Evolutionary conservation across 1,140 invertebrate species (phyloP), one percentile per base, ranked within the genome.

Genomic region (Bombus sylvicola): DNA sequence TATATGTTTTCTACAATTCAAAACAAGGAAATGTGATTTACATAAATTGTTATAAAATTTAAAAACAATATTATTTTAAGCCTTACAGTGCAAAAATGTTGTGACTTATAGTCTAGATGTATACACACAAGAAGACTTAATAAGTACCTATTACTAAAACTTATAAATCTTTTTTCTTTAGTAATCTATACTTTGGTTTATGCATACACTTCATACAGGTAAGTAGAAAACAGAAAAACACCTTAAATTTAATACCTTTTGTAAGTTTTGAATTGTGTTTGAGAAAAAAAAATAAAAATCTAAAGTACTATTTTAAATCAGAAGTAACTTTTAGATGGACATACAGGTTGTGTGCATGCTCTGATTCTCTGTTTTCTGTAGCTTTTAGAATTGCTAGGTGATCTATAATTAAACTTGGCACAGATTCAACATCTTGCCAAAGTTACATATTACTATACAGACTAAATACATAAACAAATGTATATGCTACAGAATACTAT

Each of bases 381-480:
- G 77, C 86, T 88, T 86, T 91, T 62, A 91, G 86, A 87, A 89
- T 84, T 76, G 86, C 75, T 89, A 91, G 86, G 73, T 86, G 86
- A 37, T 91, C 90, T 91, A 91, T 91, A 86, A 91, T 91, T 91
- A 91, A 91, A 91, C 88, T 91, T 91, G 90, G 90, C 90, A 91
- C 79, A 68, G 64, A 72, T 74, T 91, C 90, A 91, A 89, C 88
- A 47, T 71, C 83, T 81, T 75, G 64, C 81, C 82, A 89, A 88
- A 91, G 68, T 86, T 83, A 41, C 72, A 64, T 86, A 91, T 89
- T 75, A 85, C 83, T 81, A 80, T 64, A 53, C 31, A 72, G 79
- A 90, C 37, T 87, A 82, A 76, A 81, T 39, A 37, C 62, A 47
- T 71, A 85, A 87, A 87, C 83, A 85, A 85, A 85, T 72, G 47